Conservation (phyloP, 2,888 invertebrate species). For the Catocala sponsa region DNA sequence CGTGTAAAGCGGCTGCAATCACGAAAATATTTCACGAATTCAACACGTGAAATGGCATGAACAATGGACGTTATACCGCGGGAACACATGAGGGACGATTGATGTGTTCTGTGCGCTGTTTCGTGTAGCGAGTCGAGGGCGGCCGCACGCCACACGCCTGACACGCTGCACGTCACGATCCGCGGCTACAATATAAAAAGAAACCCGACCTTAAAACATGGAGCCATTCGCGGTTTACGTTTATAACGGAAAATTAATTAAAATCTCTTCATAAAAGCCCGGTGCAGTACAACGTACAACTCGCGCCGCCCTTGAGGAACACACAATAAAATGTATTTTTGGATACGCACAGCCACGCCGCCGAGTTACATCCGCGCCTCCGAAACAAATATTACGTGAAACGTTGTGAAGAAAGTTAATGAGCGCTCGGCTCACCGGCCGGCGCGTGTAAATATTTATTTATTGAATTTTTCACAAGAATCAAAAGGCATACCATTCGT, state of each 20-base stretch:
- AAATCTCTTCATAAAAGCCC: conserved; percentile 72
- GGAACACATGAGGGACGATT: too few relatives aligned
- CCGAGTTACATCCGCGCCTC: conserved; percentile 72
- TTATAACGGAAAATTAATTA: conserved; percentile 75
- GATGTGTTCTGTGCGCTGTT: too few relatives aligned
- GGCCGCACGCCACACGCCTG: too few relatives aligned
- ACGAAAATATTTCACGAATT: not conserved
- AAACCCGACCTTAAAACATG: conserved; percentile 49
- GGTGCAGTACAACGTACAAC: conserved; percentile 48
- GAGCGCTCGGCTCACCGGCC: conserved; percentile 13
- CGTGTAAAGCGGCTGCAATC: not conserved
- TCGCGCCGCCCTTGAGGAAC: conserved; percentile 78
- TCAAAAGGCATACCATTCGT: not conserved
- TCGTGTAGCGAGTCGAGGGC: too few relatives aligned
- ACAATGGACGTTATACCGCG: too few relatives aligned
- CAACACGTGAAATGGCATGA: too few relatives aligned
- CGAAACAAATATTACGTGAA: conserved; percentile 70
- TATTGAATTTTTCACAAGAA: conserved; percentile 25
- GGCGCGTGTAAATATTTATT: conserved; percentile 45
- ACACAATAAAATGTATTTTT: conserved; percentile 85
- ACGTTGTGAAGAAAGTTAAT: conserved; percentile 41
- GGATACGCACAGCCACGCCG: conserved; percentile 70
- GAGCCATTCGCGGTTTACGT: conserved; percentile 70
- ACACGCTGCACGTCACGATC: conserved; percentile 14
- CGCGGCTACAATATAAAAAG: conserved; percentile 52